Conservation (phyloP, 2,888 invertebrate genomes). For the Galerucella nymphaeae region DNA sequence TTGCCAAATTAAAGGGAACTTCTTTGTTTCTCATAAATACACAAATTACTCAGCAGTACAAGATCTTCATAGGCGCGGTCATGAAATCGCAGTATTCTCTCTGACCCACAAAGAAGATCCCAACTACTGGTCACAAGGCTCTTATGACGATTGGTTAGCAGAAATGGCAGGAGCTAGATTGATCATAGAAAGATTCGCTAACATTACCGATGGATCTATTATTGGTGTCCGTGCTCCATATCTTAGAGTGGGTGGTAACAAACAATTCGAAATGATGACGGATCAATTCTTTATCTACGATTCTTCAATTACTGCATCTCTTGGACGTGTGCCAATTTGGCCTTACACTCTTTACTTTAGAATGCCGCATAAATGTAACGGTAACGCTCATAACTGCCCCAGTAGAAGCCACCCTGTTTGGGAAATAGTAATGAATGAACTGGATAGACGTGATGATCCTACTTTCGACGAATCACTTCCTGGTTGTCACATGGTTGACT, state of each 20-base stretch:
- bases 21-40: conserved; percentile 93
- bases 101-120: conserved; percentile 93
- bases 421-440: conserved; percentile 97
- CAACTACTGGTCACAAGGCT: conserved; percentile 88
- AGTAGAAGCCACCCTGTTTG: conserved; percentile 91
- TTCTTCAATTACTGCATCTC: conserved; percentile 91
- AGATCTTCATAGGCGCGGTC: conserved; percentile 88
- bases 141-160: conserved; percentile 92
- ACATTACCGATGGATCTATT: conserved; percentile 91
- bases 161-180: conserved; percentile 93
- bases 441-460: conserved; percentile 93
- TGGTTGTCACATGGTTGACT: conserved; percentile 95
- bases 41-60: conserved; percentile 91
- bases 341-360: conserved; percentile 97
- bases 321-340: conserved; percentile 93
- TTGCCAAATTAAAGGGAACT: conserved; percentile 88
- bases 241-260: conserved; percentile 91
- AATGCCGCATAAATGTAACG: conserved; percentile 95
- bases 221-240: conserved; percentile 91
- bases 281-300: conserved; percentile 96
- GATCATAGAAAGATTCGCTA: conserved; percentile 89
- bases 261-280: conserved; percentile 97
- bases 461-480: conserved; percentile 93
- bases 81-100: conserved; percentile 87
- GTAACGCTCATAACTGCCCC: conserved; percentile 93